phyloP scores from a whole-genome alignment of 2,888 invertebrate genomes.

The Stegana nigrithorax region DNA sequence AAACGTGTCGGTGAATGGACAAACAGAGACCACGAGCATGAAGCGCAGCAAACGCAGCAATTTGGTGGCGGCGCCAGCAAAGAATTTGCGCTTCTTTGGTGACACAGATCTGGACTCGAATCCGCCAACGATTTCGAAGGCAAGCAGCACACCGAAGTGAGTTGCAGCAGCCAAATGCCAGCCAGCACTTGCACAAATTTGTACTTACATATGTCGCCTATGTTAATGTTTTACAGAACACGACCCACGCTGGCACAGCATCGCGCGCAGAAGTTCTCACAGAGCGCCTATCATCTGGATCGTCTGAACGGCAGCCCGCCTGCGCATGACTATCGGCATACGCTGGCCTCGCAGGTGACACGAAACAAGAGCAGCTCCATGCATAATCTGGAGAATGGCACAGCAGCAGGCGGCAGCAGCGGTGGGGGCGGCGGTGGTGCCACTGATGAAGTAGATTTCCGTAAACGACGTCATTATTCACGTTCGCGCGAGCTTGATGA shows the following conservation, averaged over 20 bases:
- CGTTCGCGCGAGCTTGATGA: conserved; percentile 70
- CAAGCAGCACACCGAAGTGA: conserved; percentile 59
- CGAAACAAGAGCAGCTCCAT: conserved; percentile 61
- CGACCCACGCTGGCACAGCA: conserved; percentile 50
- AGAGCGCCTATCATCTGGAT: conserved; percentile 67
- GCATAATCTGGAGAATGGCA: conserved; percentile 65
- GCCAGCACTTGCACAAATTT: background rate
- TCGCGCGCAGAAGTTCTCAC: conserved; percentile 65
- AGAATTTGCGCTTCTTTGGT: conserved; percentile 85
- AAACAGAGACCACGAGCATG: conserved; percentile 54
- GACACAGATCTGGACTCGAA: conserved; percentile 85
- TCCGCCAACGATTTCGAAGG: conserved; percentile 70
- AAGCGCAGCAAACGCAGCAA: conserved; percentile 56
- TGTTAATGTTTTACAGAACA: conserved; percentile 40
- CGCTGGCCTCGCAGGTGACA: conserved; percentile 39
- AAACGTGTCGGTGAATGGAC: conserved; percentile 51
- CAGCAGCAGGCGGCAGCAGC: conserved; percentile 34
- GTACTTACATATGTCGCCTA: background rate
- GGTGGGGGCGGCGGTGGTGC: too few species aligned
- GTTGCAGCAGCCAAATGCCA: too few species aligned
- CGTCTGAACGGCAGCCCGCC: conserved; percentile 50
- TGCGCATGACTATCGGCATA: conserved; percentile 52
- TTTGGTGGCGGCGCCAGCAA: conserved; percentile 63
- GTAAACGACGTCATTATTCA: conserved; percentile 66
- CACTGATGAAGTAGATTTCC: conserved; percentile 64